These are phyloP conservation scores for Brienomyrus brachyistius DNA, from an alignment of 2,113 vertebrate genomes.

Conservation along the genomic window DNA sequence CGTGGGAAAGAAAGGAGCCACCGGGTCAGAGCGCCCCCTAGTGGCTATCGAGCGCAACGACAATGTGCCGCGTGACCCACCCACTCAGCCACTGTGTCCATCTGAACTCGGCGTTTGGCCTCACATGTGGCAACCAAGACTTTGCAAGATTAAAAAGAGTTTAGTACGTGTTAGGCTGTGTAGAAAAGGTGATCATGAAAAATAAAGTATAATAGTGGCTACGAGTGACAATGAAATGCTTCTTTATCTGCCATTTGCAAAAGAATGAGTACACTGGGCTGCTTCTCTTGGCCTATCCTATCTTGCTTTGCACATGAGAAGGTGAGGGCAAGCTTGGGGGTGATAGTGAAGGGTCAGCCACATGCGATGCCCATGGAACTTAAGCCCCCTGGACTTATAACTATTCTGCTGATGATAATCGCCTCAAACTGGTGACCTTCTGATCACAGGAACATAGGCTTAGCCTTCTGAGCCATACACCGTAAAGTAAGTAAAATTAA, in stretches of 20 bases:
- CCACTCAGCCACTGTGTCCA: not conserved
- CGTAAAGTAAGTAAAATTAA: not conserved
- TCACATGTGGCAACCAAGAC: not conserved
- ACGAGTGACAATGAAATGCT: not conserved
- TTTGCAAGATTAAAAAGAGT: not conserved
- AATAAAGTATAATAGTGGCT: not conserved
- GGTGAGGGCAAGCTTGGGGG: not conserved
- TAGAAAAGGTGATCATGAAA: not conserved
- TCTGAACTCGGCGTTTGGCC: not conserved
- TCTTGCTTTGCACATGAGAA: not conserved
- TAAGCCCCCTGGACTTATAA: not conserved
- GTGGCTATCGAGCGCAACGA: conserved; percentile 10
- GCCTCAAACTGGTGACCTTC: not conserved
- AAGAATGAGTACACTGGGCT: not conserved
- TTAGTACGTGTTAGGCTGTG: not conserved
- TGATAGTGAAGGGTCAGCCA: not conserved
- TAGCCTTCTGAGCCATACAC: not conserved
- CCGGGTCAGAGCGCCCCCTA: conserved; percentile 23
- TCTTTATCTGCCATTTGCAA: not conserved
- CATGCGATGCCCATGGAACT: not conserved
- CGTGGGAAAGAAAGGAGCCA: not conserved
- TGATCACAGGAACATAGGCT: not conserved
- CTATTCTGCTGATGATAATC: not conserved
- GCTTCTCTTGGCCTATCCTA: not conserved
- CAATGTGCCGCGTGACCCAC: not conserved